These are phyloP conservation scores for Xiphydria camelus DNA, from an alignment of 2,888 invertebrate genomes.

Conservation along the genomic window DNA sequence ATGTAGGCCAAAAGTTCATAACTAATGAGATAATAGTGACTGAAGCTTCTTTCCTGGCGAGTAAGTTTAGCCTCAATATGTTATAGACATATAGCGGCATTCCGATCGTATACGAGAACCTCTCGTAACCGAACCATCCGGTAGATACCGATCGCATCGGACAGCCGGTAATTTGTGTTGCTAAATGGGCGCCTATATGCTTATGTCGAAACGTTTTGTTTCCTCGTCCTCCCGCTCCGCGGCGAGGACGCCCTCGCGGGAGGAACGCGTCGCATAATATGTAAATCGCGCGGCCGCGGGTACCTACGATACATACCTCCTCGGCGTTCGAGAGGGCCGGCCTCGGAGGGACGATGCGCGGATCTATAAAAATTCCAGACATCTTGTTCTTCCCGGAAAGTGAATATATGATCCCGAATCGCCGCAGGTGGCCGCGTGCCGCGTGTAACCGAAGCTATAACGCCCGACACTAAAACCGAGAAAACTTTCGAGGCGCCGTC, in stretches of 20 bases:
- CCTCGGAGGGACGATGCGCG: neutral
- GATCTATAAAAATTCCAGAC: conserved; percentile 40
- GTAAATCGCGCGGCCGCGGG: conserved; percentile 1
- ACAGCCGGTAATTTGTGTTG: conserved; percentile 49
- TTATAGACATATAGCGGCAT: too few species aligned
- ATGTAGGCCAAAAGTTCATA: too few species aligned
- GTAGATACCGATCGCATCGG: too few species aligned
- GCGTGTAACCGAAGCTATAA: conserved; percentile 1
- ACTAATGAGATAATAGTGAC: too few species aligned
- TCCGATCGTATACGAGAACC: too few species aligned
- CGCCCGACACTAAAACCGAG: conserved; percentile 1
- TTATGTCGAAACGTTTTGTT: neutral
- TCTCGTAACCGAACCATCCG: too few species aligned
- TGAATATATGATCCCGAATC: conserved; percentile 23
- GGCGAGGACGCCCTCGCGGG: neutral
- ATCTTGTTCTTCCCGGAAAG: conserved; percentile 36
- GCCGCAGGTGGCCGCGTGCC: conserved; percentile 2
- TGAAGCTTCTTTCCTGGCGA: too few species aligned
- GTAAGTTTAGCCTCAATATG: too few species aligned
- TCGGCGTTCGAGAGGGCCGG: neutral
- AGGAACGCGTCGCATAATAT: conserved; percentile 21
- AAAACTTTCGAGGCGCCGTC: too few species aligned
- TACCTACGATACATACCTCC: too few species aligned
- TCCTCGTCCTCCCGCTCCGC: neutral
- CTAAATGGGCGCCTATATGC: conserved; percentile 39